Evolutionary conservation across 1,140 invertebrate species (phyloP), one percentile per base, ranked within the genome.

Genomic region (Laupala kohalensis): DNA sequence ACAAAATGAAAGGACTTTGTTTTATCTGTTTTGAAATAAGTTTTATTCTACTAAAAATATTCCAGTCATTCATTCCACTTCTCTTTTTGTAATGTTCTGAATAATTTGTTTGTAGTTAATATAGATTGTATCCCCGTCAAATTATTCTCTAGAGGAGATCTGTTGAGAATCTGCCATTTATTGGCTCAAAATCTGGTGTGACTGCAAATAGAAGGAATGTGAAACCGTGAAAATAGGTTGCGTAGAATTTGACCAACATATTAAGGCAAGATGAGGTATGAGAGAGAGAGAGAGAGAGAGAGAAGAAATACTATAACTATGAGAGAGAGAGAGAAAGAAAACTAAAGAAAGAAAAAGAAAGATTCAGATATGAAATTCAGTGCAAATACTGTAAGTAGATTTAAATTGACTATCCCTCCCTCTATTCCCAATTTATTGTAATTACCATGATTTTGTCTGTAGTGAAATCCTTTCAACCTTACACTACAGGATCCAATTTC

Each of bases 41-140:
- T 70, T 29, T 69, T 25, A 27, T n/a, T 25, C 15, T 30, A 12
- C 23, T 29, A 27, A 30, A 69, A 67, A 28, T 69, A 73, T 73
- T 73, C 72, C 72, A 69, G 66, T 63, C 66, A 30, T 71, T 74
- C 73, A 72, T 74, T 74, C 73, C 73, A 74, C 67, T 74, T 68
- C 69, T 70, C 73, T 70, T 74, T 74, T 64, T 71, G 24, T 26
- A 71, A 25, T 53, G 26, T 66, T 30, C 19, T 28, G 27, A 71
- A 19, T 63, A 28, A 19, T 25, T n/a, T 67, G 25, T 27, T 30
- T 23, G 26, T 37, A 72, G 15, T 29, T 71, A 67, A 26, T 26
- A 63, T 62, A 28, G 24, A 65, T 67, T 72, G 65, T 71, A 67
- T n/a, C 28, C 28, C 25, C 25, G 37, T 53, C 9, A 53, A 53